Percentiles rank a stretch among this genome's conserved stretches.
Evolutionary conservation across 2,113 vertebrate species (phyloP).

Genomic region (Chunga burmeisteri): DNA sequence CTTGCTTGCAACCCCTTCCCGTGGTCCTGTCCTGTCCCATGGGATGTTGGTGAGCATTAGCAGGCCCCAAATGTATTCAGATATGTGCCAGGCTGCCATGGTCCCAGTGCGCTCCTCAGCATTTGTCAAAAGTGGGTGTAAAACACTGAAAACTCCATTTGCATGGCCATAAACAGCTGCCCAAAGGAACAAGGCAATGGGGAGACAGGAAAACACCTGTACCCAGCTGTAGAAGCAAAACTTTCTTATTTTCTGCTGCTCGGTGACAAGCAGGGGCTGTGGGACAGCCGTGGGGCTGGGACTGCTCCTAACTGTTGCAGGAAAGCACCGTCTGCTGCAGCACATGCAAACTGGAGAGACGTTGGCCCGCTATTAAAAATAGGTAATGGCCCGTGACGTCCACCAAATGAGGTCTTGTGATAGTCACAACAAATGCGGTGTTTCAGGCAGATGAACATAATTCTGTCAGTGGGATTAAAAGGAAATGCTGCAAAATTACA

Average conservation of each 20-base stretch:
- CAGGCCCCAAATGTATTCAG: fast-evolving
- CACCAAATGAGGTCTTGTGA: conserved; percentile 63
- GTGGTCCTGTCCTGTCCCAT: not conserved
- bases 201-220: not conserved
- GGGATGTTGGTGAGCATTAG: not conserved
- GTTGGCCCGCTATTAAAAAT: conserved; percentile 31
- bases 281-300: not conserved
- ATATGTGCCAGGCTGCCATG: not conserved
- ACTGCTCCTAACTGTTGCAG: not conserved
- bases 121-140: not conserved
- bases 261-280: not conserved
- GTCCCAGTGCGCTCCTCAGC: fast-evolving
- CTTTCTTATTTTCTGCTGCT: not conserved
- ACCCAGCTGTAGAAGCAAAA: not conserved
- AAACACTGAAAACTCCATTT: not conserved
- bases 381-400: conserved; percentile 60
- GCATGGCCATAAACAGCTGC: not conserved
- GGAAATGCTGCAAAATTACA: conserved; percentile 33
- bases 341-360: not conserved
- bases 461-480: conserved; percentile 54
- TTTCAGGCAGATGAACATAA: conserved; percentile 54
- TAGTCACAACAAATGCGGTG: conserved; percentile 30
- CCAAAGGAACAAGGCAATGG: not conserved
- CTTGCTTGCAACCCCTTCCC: not conserved
- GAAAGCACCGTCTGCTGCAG: not conserved